Evolutionary conservation across 2,113 vertebrate genomes (phyloP).

Genomic region (Calidris pygmaea): DNA sequence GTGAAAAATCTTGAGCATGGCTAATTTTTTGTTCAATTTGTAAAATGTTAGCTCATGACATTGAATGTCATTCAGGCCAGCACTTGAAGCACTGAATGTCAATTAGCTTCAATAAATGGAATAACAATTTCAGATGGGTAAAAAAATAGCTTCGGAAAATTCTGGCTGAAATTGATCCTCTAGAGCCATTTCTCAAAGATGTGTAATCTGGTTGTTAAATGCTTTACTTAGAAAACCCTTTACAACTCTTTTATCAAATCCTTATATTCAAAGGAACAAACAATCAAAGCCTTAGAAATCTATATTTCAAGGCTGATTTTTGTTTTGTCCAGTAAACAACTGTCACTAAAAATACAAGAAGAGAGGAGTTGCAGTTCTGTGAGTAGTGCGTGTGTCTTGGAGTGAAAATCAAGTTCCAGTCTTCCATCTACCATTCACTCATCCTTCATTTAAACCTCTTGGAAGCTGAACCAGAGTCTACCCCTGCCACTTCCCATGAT

Average conservation of each 20-base stretch:
- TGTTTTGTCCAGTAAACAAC: neutral
- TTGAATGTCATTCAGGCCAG: neutral
- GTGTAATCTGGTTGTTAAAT: neutral
- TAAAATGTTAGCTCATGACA: neutral
- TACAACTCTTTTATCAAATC: neutral
- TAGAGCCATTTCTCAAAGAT: neutral
- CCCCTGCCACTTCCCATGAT: neutral
- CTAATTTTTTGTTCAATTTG: neutral
- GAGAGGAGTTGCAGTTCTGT: neutral
- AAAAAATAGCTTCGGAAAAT: neutral
- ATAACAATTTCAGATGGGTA: neutral
- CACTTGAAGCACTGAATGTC: neutral
- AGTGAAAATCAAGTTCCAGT: neutral
- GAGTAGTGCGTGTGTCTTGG: neutral
- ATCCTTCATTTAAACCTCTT: neutral
- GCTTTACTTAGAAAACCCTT: neutral
- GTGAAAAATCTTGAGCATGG: neutral
- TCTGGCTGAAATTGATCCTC: neutral
- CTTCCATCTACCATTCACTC: neutral
- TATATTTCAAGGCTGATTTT: neutral
- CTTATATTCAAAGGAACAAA: neutral
- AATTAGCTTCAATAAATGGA: neutral
- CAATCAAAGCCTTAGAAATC: neutral
- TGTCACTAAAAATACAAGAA: neutral
- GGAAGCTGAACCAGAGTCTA: neutral